Evolutionary conservation across 2,888 invertebrate genomes (phyloP).

Genomic region (Falcaria lacertinaria): DNA sequence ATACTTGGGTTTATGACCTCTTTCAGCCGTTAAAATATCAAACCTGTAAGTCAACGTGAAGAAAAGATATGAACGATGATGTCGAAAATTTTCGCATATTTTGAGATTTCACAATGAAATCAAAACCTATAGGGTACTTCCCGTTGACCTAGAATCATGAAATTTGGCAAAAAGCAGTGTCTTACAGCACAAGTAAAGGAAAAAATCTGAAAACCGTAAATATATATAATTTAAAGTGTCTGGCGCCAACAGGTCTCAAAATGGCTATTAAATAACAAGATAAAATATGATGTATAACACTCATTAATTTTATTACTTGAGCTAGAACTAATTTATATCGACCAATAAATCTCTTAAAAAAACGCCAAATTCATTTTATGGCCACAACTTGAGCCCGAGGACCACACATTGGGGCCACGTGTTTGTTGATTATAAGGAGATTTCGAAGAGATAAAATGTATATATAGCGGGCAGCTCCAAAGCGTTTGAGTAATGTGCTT

Average conservation of each 20-base stretch:
- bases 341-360: constrained; percentile 26
- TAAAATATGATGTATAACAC: not conserved
- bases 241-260: not conserved
- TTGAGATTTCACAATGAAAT: no score
- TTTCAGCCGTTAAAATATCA: no score
- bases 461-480: constrained; percentile 29
- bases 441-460: constrained; percentile 8
- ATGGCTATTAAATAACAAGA: not conserved
- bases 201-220: no score
- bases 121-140: no score
- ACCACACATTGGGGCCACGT: constrained; percentile 19
- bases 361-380: constrained; percentile 32
- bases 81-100: no score
- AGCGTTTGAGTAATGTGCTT: constrained; percentile 6
- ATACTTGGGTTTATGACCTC: no score
- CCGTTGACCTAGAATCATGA: no score
- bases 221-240: not conserved
- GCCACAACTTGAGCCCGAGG: not conserved
- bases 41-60: no score
- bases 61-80: no score
- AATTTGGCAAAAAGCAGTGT: no score
- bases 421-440: constrained; percentile 8
- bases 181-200: no score
- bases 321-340: constrained; percentile 32
- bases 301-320: constrained; percentile 8